These are phyloP conservation scores for Sinohyriopsis cumingii DNA, from an alignment of 2,888 invertebrate species.

Conservation along the genomic window DNA sequence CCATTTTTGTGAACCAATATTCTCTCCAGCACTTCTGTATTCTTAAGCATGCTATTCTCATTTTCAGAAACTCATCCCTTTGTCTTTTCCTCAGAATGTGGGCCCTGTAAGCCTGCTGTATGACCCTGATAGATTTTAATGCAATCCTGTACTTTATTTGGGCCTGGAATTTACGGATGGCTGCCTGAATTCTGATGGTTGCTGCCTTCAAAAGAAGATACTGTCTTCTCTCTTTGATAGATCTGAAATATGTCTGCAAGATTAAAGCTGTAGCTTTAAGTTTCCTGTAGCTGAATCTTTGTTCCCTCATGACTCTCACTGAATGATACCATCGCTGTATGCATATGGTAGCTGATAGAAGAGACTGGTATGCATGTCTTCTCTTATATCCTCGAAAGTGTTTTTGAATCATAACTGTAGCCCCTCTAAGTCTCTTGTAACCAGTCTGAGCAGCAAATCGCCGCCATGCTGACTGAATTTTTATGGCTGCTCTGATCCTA, in stretches of 20 bases:
- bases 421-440: constrained; percentile 14
- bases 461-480: constrained; percentile 32
- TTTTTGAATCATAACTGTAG: constrained; percentile 36
- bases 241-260: constrained; percentile 26
- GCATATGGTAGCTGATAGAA: constrained; percentile 24
- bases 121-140: background rate
- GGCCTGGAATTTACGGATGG: no score
- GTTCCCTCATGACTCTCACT: constrained; percentile 19
- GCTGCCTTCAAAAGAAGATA: constrained; percentile 13
- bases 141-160: no score
- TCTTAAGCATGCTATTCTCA: constrained; percentile 20
- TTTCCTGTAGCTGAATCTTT: constrained; percentile 9
- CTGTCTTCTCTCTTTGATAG: constrained; percentile 8
- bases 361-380: constrained; percentile 1
- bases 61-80: constrained; percentile 4
- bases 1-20: background rate
- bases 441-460: constrained; percentile 11
- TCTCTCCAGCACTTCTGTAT: constrained; percentile 38
- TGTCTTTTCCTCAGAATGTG: constrained; percentile 8
- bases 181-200: constrained; percentile 1
- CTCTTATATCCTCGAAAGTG: constrained; percentile 19
- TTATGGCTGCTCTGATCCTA: constrained; percentile 20
- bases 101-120: constrained; percentile 34
- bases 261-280: constrained; percentile 13
- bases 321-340: constrained; percentile 26